phyloP scores from a whole-genome alignment of 2,888 invertebrate genomes.

The Mechanitis mazaeus region DNA sequence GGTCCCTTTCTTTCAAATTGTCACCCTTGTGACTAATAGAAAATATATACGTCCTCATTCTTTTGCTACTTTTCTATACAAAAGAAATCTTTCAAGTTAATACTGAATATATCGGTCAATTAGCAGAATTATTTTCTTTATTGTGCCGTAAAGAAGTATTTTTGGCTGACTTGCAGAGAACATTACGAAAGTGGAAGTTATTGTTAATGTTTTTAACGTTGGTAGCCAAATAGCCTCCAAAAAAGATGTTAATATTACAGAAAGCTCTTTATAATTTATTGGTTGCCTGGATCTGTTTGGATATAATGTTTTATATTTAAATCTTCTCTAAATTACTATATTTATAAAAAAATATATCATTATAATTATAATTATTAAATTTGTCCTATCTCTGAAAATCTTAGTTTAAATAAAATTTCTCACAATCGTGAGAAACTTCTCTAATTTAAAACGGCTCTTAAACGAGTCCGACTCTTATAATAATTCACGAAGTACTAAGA shows the following conservation, averaged over 20 bases:
- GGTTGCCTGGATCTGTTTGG: too few relatives aligned
- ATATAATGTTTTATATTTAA: too few relatives aligned
- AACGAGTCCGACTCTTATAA: background rate
- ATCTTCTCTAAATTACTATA: too few relatives aligned
- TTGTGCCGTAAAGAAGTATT: conserved; percentile 6
- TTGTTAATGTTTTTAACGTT: conserved; percentile 5
- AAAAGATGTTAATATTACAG: too few relatives aligned
- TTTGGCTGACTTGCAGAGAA: too few relatives aligned
- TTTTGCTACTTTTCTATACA: conserved; percentile 34
- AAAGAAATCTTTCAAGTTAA: conserved; percentile 20
- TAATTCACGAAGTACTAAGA: conserved; percentile 14
- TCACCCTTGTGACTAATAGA: conserved; percentile 56
- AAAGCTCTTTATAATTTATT: too few relatives aligned
- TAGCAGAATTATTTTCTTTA: conserved; percentile 5
- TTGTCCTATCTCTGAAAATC: too few relatives aligned
- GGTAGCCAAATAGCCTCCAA: too few relatives aligned
- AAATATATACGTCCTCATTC: conserved; percentile 39
- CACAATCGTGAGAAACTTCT: too few relatives aligned
- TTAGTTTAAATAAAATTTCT: too few relatives aligned
- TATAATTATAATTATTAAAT: too few relatives aligned
- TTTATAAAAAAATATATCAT: too few relatives aligned
- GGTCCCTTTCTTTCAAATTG: conserved; percentile 41
- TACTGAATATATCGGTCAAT: conserved; percentile 17
- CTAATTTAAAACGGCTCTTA: background rate
- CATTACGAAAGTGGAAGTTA: background rate